Evolutionary conservation across 2,113 vertebrate species (phyloP).

Genomic region (Urocolius indicus): DNA sequence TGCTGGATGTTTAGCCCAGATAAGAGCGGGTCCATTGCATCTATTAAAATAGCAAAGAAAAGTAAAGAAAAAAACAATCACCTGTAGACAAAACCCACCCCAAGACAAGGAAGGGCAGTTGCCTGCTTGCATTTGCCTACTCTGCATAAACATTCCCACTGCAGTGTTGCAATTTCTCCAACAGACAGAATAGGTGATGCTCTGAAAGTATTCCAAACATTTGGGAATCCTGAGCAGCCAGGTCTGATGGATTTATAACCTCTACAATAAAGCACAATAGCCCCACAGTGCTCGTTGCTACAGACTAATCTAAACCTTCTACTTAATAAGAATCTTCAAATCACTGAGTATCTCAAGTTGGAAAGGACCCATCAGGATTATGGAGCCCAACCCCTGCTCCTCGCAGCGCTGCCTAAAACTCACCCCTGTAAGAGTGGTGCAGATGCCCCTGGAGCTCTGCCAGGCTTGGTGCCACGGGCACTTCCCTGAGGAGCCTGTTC

Average conservation of each 20-base stretch:
- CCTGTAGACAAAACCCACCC: conserved; percentile 5
- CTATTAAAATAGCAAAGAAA: conserved; percentile 76
- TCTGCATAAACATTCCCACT: neutral
- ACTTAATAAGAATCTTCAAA: neutral
- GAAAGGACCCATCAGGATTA: neutral
- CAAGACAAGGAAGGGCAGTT: neutral
- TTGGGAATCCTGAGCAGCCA: neutral
- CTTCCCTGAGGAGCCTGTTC: neutral
- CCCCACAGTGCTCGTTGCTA: neutral
- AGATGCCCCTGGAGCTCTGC: fast-evolving
- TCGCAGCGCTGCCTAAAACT: neutral
- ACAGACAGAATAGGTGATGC: neutral
- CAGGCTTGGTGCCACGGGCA: neutral
- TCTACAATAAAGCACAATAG: neutral
- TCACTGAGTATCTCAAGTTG: neutral
- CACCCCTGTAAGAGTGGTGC: fast-evolving
- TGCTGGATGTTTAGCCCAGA: conserved; percentile 86
- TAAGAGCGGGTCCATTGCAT: conserved; percentile 92
- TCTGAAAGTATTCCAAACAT: neutral
- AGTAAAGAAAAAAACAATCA: conserved; percentile 3
- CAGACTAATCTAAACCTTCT: neutral
- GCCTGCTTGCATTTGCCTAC: neutral
- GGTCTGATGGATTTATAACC: neutral
- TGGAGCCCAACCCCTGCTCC: neutral
- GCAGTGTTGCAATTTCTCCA: neutral